Conservation (phyloP, 2,888 invertebrate genomes). For the Sympetrum striolatum region DNA sequence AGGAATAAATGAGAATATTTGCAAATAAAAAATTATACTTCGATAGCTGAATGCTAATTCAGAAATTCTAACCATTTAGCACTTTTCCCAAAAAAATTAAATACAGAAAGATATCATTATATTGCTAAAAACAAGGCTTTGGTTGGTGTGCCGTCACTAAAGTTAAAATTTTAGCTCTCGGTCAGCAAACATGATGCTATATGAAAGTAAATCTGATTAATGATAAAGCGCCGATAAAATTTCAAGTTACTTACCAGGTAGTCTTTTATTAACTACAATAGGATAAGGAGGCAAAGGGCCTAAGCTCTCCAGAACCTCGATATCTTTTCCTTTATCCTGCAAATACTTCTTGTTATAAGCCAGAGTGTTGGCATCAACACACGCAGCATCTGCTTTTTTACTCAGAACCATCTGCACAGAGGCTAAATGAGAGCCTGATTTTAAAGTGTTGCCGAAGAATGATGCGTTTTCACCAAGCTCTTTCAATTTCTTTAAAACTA, state of each 20-base stretch:
- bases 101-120: no score
- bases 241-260: conserved; percentile 61
- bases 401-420: conserved; percentile 69
- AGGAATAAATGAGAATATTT: no score
- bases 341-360: conserved; percentile 64
- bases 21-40: no score
- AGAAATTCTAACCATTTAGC: no score
- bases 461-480: conserved; percentile 67
- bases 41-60: no score
- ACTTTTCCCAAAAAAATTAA: no score
- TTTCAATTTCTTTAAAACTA: conserved; percentile 64
- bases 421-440: conserved; percentile 67
- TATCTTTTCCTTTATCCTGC: conserved; percentile 64
- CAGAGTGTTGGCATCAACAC: conserved; percentile 69
- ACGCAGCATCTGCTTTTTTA: conserved; percentile 70
- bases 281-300: conserved; percentile 74
- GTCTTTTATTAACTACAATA: conserved; percentile 66
- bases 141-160: no score
- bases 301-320: conserved; percentile 67
- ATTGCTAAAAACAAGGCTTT: no score
- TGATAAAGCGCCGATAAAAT: no score
- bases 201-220: no score
- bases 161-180: no score
- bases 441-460: conserved; percentile 66
- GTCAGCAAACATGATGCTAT: no score